These are phyloP conservation scores for Standfussiana lucernea DNA, from an alignment of 2,888 invertebrate species.

Conservation along the genomic window DNA sequence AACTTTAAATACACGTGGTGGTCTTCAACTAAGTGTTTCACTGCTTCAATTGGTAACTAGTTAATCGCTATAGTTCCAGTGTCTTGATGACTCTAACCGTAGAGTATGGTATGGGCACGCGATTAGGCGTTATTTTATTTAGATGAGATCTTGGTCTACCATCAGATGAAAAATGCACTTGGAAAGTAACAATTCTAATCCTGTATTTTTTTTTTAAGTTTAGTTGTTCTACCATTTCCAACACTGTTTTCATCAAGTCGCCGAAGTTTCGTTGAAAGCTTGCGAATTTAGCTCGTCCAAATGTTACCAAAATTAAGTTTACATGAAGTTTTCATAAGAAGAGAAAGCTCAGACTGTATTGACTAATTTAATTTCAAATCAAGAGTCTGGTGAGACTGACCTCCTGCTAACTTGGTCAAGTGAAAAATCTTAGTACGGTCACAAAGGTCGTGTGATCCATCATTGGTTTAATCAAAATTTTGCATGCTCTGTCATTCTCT, in stretches of 20 bases:
- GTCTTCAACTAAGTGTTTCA: neutral
- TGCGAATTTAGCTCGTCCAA: neutral
- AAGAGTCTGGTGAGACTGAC: neutral
- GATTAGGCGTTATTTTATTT: neutral
- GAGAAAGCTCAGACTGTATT: neutral
- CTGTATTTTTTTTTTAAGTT: neutral
- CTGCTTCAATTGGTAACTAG: neutral
- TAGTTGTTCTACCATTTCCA: neutral
- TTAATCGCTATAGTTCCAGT: neutral
- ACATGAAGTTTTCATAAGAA: neutral
- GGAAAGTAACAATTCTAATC: neutral
- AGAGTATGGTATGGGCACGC: neutral
- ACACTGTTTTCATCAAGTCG: neutral
- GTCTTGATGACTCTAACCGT: neutral
- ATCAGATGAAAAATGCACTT: neutral
- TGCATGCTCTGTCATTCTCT: slow-evolving; percentile 65
- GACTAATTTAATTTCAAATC: neutral
- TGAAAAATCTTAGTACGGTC: slow-evolving; percentile 13
- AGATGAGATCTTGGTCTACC: neutral
- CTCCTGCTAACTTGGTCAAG: neutral
- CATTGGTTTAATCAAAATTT: slow-evolving; percentile 67
- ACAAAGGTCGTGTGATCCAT: slow-evolving; percentile 65
- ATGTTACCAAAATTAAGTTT: neutral
- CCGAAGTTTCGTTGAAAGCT: neutral
- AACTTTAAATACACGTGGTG: slow-evolving; percentile 19